A percentile compares a stretch with the other conserved stretches of the same genome.
Conservation (phyloP, 2,888 invertebrate genomes). For the Trilocha varians region DNA sequence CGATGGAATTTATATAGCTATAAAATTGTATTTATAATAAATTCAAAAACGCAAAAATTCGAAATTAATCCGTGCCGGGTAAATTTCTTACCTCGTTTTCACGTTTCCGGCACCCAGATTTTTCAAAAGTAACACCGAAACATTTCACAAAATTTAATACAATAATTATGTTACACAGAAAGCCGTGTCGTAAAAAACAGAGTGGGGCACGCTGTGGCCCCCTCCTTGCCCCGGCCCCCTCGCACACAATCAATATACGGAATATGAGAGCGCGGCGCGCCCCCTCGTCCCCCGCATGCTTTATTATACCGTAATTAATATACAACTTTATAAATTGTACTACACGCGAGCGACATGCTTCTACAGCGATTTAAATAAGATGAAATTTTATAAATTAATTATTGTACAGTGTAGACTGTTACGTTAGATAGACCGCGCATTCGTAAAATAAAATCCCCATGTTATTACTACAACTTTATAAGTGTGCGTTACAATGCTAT, state of each 20-base stretch:
- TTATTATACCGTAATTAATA: constrained; percentile 74
- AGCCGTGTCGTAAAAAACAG: constrained; percentile 75
- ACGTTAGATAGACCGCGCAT: background rate
- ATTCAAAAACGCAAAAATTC: constrained; percentile 46
- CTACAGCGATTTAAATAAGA: constrained; percentile 14
- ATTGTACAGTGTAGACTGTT: background rate
- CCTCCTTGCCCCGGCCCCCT: constrained; percentile 71
- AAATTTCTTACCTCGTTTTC: constrained; percentile 62
- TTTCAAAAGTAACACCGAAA: constrained; percentile 71
- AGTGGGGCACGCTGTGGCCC: constrained; percentile 74
- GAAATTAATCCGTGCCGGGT: constrained; percentile 44
- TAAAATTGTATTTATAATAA: constrained; percentile 62
- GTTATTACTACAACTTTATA: too few relatives aligned
- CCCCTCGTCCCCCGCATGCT: constrained; percentile 72
- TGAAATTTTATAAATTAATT: background rate
- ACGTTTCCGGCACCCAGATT: constrained; percentile 61
- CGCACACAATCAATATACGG: constrained; percentile 75
- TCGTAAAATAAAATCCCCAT: background rate
- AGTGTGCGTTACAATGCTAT: too few relatives aligned
- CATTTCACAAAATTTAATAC: constrained; percentile 73
- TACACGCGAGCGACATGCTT: constrained; percentile 45
- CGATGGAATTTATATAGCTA: constrained; percentile 68
- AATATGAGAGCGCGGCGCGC: constrained; percentile 73
- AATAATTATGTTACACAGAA: constrained; percentile 74
- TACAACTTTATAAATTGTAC: constrained; percentile 68